Evolutionary conservation across 2,113 vertebrate species (phyloP).

Genomic region (Heterotilapia buettikoferi): DNA sequence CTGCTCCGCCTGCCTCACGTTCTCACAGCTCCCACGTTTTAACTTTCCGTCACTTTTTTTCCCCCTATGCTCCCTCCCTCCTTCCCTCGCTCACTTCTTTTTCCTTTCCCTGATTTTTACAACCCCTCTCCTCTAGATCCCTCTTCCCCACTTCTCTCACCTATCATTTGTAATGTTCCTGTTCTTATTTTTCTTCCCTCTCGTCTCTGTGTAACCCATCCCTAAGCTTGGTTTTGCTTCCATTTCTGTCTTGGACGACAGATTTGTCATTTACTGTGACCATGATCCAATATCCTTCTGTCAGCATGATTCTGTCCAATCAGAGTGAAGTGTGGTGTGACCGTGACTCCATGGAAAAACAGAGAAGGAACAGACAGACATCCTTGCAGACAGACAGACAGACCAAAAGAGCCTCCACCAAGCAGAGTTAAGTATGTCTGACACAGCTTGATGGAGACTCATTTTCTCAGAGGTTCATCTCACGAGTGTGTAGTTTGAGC

Average conservation of each 20-base stretch:
- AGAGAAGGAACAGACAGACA: neutral
- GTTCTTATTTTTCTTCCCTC: neutral
- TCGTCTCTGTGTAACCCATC: neutral
- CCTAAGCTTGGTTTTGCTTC: conserved; percentile 11
- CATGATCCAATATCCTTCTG: neutral
- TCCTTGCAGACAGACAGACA: neutral
- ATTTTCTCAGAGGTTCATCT: conserved; percentile 1
- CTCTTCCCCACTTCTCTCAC: neutral
- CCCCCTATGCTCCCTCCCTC: neutral
- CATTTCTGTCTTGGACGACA: conserved; percentile 37
- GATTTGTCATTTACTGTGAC: conserved; percentile 38
- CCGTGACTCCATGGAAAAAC: neutral
- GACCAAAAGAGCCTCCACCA: neutral
- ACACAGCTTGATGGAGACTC: neutral
- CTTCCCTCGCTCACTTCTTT: neutral
- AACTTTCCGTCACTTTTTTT: conserved; percentile 27
- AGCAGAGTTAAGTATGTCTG: neutral
- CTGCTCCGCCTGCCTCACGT: conserved; percentile 50
- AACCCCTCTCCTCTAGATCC: neutral
- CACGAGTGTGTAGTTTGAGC: conserved; percentile 1
- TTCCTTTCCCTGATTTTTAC: neutral
- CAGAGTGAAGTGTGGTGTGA: neutral
- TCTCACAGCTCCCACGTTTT: conserved; percentile 60
- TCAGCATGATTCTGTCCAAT: conserved; percentile 18
- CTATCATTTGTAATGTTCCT: neutral